Conservation (phyloP, 1,140 invertebrate species). For the Papilio machaon region DNA sequence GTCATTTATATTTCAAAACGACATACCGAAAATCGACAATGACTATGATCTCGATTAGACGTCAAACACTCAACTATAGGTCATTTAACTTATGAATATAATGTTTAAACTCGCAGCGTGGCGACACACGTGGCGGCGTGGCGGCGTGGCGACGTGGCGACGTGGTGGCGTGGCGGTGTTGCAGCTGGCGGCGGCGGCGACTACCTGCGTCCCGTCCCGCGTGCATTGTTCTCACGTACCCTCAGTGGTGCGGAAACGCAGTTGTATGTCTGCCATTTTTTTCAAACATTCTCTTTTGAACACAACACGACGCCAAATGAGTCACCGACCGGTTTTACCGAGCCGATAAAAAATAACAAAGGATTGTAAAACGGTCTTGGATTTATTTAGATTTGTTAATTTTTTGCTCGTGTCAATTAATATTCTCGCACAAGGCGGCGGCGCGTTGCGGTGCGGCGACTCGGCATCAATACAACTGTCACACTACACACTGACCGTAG, state of each 20-base stretch:
- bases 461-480: neutral
- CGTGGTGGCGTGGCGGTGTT: neutral
- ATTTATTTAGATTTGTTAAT: slow-evolving; percentile 17
- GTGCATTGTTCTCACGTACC: neutral
- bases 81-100: no score
- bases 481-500: no score
- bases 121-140: no score
- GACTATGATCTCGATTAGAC: no score
- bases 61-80: no score
- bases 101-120: no score
- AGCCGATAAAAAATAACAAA: slow-evolving; percentile 10
- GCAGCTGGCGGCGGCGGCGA: neutral
- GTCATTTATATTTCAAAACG: no score
- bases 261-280: neutral
- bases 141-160: neutral
- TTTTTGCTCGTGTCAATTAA: neutral
- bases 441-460: neutral
- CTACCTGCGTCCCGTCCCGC: neutral
- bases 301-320: slow-evolving; percentile 6
- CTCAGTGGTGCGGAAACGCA: neutral
- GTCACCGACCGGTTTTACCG: slow-evolving; percentile 16
- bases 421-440: neutral
- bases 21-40: no score
- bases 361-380: slow-evolving; percentile 18
- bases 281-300: slow-evolving; percentile 12